A percentile compares a stretch with the other conserved stretches of the same genome.
These are phyloP conservation scores for Mythimna impura DNA, from an alignment of 2,888 invertebrate genomes.

Conservation along the genomic window DNA sequence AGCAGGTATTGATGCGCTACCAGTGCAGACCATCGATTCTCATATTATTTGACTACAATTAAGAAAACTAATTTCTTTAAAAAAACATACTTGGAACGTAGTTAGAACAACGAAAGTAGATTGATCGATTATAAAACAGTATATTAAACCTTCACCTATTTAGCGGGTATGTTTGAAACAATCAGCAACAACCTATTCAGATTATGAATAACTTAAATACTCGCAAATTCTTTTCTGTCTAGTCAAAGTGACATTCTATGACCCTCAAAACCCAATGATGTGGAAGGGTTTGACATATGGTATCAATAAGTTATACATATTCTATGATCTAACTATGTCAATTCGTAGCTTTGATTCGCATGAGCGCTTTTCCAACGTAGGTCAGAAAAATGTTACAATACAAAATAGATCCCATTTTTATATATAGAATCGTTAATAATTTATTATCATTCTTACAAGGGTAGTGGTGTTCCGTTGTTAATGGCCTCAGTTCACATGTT, in stretches of 20 bases:
- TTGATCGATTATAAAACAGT: no score
- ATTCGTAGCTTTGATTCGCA: constrained; percentile 19
- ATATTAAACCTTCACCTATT: no score
- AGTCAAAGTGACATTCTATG: constrained; percentile 1
- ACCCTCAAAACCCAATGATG: constrained; percentile 22
- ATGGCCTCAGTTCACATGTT: no score
- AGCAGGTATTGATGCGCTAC: no score
- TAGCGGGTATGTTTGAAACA: no score
- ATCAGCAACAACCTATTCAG: no score
- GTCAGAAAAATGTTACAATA: not conserved
- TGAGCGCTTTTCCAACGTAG: constrained; percentile 1
- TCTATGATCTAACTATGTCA: constrained; percentile 9
- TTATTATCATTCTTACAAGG: not conserved
- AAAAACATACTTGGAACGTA: no score
- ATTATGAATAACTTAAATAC: not conserved
- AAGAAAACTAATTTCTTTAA: no score
- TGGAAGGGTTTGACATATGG: constrained; percentile 39
- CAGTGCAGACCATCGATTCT: no score
- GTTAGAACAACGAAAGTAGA: no score
- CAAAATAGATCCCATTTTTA: constrained; percentile 11
- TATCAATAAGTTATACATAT: constrained; percentile 18
- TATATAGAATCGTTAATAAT: not conserved
- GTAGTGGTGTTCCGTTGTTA: no score
- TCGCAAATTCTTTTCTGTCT: not conserved
- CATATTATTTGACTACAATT: no score